Base-by-base conservation (phyloP, 2,888 invertebrate genomes). In the Bibio marci region DNA sequence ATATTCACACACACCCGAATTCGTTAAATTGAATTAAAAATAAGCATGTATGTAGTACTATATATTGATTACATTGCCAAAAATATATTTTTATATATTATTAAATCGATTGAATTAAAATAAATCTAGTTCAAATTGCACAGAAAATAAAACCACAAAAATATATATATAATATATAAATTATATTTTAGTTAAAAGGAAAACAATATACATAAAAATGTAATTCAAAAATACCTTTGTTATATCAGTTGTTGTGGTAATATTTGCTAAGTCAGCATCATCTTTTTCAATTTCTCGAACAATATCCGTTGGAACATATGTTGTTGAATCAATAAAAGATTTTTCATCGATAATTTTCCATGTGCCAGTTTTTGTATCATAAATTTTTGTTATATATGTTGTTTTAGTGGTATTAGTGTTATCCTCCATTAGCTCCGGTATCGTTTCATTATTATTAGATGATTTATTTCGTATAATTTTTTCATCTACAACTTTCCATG, bases 401-500 rank as follows among this genome's bases (percentile, higher is more conserved):
- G 62, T 62, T 38, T 56, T 61, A 27, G 62, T 62, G 22, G 56
- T 57, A 44, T 62, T 62, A 37, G 58, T 59, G 54, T 57, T 56
- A 57, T 62, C 62, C 56, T 62, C 62, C 40, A 57, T 56, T 51
- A 62, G 56, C 53, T 62, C 58, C 41, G 62, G 60, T 47, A 58
- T 56, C n/a, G 43, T 39, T 26, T 43, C 41, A 19, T 39, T 19
- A 12, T 19, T 15, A 48, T 58, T 55, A 27, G 31, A 4, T 14
- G 50, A 47, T 43, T 50, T 50, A 47, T 64, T 63, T 46, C 66
- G 63, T 40, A 67, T 65, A 8, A 64, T 61, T 51, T 65, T 67
- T 47, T 70, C 68, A 47, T 70, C 69, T 41, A 66, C 57, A 34
- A 66, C 56, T 44, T 56, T 58, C 62, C 62, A 62, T 45, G 53